Conservation (phyloP, 2,797 vertebrate species). For the Lepus townsendii region DNA sequence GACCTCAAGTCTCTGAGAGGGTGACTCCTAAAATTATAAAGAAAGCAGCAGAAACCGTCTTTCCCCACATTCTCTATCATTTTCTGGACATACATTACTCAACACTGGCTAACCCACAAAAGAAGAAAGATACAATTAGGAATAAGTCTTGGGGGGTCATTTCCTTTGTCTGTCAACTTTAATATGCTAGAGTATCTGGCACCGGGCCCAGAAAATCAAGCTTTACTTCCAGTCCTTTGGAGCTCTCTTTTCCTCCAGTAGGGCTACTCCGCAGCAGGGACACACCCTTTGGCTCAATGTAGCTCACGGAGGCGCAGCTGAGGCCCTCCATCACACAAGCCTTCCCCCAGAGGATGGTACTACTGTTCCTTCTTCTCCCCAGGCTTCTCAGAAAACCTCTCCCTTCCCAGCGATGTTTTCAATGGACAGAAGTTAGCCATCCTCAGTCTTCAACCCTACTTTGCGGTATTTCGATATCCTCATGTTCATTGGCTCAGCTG, state of each 20-base stretch:
- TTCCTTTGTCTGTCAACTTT: slow-evolving; percentile 42
- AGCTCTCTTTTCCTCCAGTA: slow-evolving; percentile 58
- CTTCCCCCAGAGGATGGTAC: neutral
- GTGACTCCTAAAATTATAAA: neutral
- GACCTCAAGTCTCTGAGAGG: neutral
- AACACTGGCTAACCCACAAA: neutral
- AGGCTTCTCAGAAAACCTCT: neutral
- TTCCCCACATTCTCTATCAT: slow-evolving; percentile 14
- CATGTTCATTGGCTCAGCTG: neutral
- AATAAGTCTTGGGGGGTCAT: slow-evolving; percentile 1
- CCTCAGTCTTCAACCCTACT: neutral
- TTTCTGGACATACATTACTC: neutral
- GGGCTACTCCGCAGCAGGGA: neutral
- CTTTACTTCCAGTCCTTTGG: slow-evolving; percentile 40
- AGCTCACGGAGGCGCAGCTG: neutral
- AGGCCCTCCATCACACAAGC: neutral
- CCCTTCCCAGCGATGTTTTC: neutral
- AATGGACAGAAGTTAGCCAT: neutral
- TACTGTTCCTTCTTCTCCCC: neutral
- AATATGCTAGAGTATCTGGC: slow-evolving; percentile 9
- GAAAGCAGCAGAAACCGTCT: neutral
- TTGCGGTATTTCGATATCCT: neutral
- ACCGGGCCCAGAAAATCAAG: slow-evolving; percentile 19
- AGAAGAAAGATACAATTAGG: slow-evolving; percentile 23
- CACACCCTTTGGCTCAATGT: slow-evolving; percentile 21